Evolutionary conservation across 2,888 invertebrate species (phyloP).

Genomic region (Hypsopygia costalis): DNA sequence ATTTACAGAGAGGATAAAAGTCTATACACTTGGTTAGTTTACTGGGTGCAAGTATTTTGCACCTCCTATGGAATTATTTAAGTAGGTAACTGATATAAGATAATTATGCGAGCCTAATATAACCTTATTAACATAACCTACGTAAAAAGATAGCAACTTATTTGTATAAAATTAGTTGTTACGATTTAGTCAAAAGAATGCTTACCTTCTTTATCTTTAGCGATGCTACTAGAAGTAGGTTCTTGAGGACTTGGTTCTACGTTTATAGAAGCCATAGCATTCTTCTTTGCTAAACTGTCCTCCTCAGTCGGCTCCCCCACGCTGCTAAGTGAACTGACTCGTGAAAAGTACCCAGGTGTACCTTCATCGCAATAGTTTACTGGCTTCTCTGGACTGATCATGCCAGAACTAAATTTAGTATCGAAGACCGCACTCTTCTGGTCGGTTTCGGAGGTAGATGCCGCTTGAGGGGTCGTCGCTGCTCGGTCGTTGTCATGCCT

Average conservation of each 20-base stretch:
- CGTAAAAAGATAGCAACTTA: no score
- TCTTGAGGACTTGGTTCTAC: conserved; percentile 54
- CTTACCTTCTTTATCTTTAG: conserved; percentile 71
- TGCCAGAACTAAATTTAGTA: conserved; percentile 83
- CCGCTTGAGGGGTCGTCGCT: conserved; percentile 47
- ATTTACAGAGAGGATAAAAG: no score
- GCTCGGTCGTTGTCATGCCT: conserved; percentile 69
- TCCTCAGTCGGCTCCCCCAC: conserved; percentile 76
- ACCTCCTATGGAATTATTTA: no score
- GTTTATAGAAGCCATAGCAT: conserved; percentile 66
- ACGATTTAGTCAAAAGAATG: no score
- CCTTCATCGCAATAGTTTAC: conserved; percentile 93
- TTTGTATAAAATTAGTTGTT: no score
- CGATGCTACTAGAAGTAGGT: conserved; percentile 44
- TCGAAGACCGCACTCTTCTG: conserved; percentile 61
- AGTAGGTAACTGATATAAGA: no score
- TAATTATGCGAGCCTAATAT: no score
- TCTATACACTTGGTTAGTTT: no score
- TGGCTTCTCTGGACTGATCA: conserved; percentile 89
- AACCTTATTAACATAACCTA: no score
- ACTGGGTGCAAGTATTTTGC: no score
- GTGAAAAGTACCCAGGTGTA: conserved; percentile 89
- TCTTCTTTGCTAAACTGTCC: conserved; percentile 64
- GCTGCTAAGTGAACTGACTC: conserved; percentile 82
- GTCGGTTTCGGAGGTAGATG: conserved; percentile 33